Conservation (phyloP, 2,113 vertebrate genomes). For the Butastur rufipennis region DNA sequence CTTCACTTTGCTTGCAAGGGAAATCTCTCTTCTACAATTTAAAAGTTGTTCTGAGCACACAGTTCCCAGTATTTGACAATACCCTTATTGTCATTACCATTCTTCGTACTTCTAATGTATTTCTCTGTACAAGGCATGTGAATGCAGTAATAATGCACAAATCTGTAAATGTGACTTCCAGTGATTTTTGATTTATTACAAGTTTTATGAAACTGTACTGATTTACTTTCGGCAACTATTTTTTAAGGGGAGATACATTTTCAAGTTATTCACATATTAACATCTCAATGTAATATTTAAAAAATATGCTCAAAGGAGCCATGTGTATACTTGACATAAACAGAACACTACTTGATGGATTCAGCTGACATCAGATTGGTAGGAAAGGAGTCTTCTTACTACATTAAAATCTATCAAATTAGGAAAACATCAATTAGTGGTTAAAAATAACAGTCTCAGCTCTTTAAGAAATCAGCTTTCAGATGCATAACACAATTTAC, state of each 20-base stretch:
- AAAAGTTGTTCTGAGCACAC: not conserved
- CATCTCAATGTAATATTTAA: not conserved
- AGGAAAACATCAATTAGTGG: slow-evolving; percentile 5
- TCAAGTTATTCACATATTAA: not conserved
- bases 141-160: not conserved
- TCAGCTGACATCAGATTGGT: not conserved
- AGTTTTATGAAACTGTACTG: not conserved
- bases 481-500: not conserved
- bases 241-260: not conserved
- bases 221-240: not conserved
- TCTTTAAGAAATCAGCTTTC: slow-evolving; percentile 9
- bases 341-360: not conserved
- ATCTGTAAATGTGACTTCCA: not conserved
- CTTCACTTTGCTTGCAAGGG: not conserved
- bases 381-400: not conserved
- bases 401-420: not conserved
- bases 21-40: not conserved
- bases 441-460: not conserved
- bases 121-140: not conserved
- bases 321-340: not conserved
- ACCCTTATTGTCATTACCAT: not conserved
- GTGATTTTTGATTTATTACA: not conserved
- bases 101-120: not conserved
- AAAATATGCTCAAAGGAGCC: not conserved
- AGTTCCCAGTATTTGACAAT: not conserved